phyloP scores from a whole-genome alignment of 2,888 invertebrate genomes.

The Escarpia spicata region DNA sequence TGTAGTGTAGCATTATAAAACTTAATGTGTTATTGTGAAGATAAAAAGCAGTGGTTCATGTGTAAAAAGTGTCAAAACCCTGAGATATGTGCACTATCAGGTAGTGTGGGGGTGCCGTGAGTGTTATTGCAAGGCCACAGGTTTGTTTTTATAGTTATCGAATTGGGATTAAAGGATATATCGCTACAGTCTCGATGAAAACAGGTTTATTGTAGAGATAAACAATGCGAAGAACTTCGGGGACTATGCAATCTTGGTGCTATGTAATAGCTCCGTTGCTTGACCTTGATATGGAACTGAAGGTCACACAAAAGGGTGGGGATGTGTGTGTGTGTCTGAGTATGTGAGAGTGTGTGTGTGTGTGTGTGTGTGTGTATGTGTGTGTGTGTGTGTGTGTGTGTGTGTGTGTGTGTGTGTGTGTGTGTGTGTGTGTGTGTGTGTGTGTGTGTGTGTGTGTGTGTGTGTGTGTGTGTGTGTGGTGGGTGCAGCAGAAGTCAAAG shows the following conservation, averaged over 20 bases:
- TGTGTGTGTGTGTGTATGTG: too few relatives aligned
- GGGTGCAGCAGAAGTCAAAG: too few relatives aligned
- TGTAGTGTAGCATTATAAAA: not conserved
- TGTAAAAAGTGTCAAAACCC: not conserved
- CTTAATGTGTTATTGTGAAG: not conserved
- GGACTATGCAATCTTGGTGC: not conserved
- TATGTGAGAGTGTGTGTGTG: not conserved
- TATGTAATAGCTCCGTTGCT: not conserved
- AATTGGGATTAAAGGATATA: not conserved
- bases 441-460: too few relatives aligned
- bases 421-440: too few relatives aligned
- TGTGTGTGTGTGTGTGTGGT: too few relatives aligned
- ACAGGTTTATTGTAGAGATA: not conserved
- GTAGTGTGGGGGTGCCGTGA: not conserved
- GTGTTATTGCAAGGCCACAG: not conserved
- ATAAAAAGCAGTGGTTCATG: not conserved
- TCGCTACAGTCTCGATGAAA: not conserved
- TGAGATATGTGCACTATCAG: not conserved
- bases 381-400: too few relatives aligned
- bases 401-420: too few relatives aligned
- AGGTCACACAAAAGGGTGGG: not conserved
- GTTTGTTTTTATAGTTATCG: not conserved
- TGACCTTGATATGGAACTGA: not conserved
- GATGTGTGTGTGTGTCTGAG: not conserved
- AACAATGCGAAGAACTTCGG: not conserved